Evolutionary conservation across 2,888 invertebrate species (phyloP), one percentile per base, ranked within the genome.

Genomic region (Epinotia nisella): DNA sequence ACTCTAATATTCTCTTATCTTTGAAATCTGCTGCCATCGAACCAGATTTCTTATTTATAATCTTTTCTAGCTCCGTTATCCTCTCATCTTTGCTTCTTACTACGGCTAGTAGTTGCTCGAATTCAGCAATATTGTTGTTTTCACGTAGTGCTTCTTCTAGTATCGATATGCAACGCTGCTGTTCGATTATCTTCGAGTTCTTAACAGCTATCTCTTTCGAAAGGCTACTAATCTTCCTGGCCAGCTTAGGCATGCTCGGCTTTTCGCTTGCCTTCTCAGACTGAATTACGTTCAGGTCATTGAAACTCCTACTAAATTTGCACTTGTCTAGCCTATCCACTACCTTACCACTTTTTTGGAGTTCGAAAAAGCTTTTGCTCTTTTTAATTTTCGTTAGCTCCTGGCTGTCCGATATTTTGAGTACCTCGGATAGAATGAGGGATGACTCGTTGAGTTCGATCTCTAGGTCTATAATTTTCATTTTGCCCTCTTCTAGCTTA

Each of bases 41-140:
- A 15, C 90, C 87, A 24, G 89, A 83, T 74, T 89, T 88, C 78
- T 95, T 95, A 79, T 96, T 94, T 77, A 86, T 88, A 7, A 96
- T 95, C 78, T 95, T 94, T 85, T 97, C 98, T 78, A 98, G 90
- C 83, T 97, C 97, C 82, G 95, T 95, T 70, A 98, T 96, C 77
- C 97, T 94, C 75, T 94, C 95, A 71, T 95, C 94, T 87, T 96
- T 96, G 78, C 94, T 94, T 75, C 94, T 90, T 7, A 95, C 90
- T 7, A 94, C 92, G 5, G 94, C 92, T 75, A 95, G 83, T 56
- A 96, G 84, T 79, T 95, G 95, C 79, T 95, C 94, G 70, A 95
- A 92, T 76, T 94, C 94, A 29, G 94, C 94, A 76, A 94, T 94
- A 76, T 95, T 94, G 75, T 94, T 94, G 78, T 94, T 94, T 65